Evolutionary conservation across 2,888 invertebrate genomes (phyloP).

Genomic region (Metellina segmentata): DNA sequence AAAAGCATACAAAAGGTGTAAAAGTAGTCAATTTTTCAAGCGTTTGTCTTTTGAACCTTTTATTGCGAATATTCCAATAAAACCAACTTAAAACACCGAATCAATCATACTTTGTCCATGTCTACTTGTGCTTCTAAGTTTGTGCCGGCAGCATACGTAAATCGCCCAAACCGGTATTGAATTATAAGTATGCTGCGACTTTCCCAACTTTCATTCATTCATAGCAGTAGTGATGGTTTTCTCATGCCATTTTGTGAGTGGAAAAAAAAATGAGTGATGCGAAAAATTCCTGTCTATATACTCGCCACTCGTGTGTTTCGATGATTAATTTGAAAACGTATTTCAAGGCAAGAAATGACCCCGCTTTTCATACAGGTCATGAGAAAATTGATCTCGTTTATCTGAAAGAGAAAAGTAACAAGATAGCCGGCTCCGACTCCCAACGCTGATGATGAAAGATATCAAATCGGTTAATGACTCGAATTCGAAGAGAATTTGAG

Average conservation of each 20-base stretch:
- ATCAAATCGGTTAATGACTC: conserved; percentile 46
- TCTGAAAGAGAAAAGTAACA: background rate
- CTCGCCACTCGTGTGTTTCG: background rate
- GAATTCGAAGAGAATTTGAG: conserved; percentile 33
- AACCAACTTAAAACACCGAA: too few relatives aligned
- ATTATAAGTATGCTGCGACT: too few relatives aligned
- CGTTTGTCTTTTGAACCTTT: too few relatives aligned
- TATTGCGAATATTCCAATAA: too few relatives aligned
- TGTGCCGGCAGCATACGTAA: too few relatives aligned
- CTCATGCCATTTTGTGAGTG: background rate
- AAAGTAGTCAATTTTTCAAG: too few relatives aligned
- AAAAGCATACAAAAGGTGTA: too few relatives aligned
- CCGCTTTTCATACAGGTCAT: conserved; percentile 49
- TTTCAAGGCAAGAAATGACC: conserved; percentile 64
- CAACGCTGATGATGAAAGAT: conserved; percentile 29
- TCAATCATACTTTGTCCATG: too few relatives aligned
- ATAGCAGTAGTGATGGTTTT: background rate
- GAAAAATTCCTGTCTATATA: background rate
- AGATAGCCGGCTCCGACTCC: conserved; percentile 24
- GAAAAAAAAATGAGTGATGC: background rate
- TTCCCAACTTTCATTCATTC: too few relatives aligned
- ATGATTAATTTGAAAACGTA: conserved; percentile 47
- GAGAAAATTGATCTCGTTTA: conserved; percentile 60
- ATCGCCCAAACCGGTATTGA: too few relatives aligned
- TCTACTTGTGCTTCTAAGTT: too few relatives aligned